Evolutionary conservation across 2,888 invertebrate species (phyloP), one percentile per base, ranked within the genome.

Genomic region (Gnatocerus cornutus): DNA sequence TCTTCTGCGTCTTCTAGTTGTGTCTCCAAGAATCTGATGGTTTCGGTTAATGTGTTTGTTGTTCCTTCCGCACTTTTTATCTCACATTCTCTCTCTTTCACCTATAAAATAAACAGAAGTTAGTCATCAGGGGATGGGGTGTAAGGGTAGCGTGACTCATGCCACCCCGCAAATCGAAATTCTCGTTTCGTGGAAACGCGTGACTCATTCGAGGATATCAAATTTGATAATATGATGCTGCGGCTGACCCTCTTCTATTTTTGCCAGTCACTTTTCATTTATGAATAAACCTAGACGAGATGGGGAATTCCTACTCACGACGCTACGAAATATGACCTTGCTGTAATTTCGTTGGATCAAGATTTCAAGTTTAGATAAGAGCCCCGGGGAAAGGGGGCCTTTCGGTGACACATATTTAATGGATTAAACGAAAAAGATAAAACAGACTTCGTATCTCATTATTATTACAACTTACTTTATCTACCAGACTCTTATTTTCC

Each of bases 1-100:
- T 27, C 16, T 12, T 55, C 21, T 12, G 13, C n/a, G 12, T 56
- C 37, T 10, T 13, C 8, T 7, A 56, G 27, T 16, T 14, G 41
- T 0, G 68, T 12, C 21, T 21, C 21, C 21, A 21, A 21, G 21
- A 21, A 21, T 21, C 4, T 21, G 4, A 21, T 21, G 2, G 21
- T 4, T 33, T 75, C 69, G 14, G 73, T 76, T 45, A 76, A 30
- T 3, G 1, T 16, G 37, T 64, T 37, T 0, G 46, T 27, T 0
- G n/a, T 41, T 29, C 64, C 56, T 13, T 55, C 30, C 1, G 41
- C 27, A 8, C 48, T 6, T 27, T 50, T 69, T 43, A 45, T 75
- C 72, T 56, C 68, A 70, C 29, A 29, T 29, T 52, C 21, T 41
- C 50, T 43, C 5, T 39, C 50, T 52, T 59, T 67, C 14, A 59